These are phyloP conservation scores for Ctenosaura bakeri DNA, from an alignment of 2,797 vertebrate species.

Conservation along the genomic window DNA sequence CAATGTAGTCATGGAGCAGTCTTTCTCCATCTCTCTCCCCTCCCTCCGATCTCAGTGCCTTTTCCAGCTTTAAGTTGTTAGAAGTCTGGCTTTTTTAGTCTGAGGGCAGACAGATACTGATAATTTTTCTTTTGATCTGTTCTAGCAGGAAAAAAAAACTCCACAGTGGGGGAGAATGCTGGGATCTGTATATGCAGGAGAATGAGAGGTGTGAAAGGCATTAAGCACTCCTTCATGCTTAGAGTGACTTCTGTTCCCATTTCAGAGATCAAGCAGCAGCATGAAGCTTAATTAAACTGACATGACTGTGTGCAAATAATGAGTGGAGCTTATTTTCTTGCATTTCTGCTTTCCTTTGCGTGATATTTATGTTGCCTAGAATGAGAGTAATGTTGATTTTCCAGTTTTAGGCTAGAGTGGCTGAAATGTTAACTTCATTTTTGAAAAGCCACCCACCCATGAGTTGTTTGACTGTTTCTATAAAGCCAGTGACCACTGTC, in stretches of 20 bases:
- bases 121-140: constrained; percentile 84
- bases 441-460: background rate
- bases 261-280: constrained; percentile 43
- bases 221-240: constrained; percentile 66
- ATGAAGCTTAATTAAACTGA: constrained; percentile 29
- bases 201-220: constrained; percentile 73
- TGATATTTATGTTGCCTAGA: constrained; percentile 54
- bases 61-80: constrained; percentile 78
- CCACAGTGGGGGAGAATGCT: constrained; percentile 50
- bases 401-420: background rate
- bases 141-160: constrained; percentile 69
- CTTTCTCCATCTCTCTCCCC: constrained; percentile 47
- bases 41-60: constrained; percentile 45
- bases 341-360: constrained; percentile 72
- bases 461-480: background rate
- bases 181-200: constrained; percentile 72
- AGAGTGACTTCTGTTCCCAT: constrained; percentile 60
- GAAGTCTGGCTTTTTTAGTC: constrained; percentile 75
- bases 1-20: constrained; percentile 40
- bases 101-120: constrained; percentile 83
- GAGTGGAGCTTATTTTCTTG: constrained; percentile 48
- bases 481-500: background rate
- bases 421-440: background rate
- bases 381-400: background rate
- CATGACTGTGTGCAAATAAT: constrained; percentile 57